These are phyloP conservation scores for Cyphomyrus discorhynchus DNA, from an alignment of 2,113 vertebrate genomes.

Conservation along the genomic window DNA sequence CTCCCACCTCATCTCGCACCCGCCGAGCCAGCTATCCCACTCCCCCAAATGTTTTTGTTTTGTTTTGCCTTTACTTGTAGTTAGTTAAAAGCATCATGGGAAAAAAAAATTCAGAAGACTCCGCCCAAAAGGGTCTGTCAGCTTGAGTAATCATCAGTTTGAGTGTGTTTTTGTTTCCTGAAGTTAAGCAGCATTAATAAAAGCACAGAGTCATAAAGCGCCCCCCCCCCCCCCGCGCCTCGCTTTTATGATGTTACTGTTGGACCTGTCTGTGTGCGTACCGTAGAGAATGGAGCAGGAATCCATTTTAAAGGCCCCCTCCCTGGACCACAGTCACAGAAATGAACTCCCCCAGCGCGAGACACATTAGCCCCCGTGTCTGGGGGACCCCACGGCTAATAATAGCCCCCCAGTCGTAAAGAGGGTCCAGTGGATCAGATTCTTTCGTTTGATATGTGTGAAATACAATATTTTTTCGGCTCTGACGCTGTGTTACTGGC, in stretches of 20 bases:
- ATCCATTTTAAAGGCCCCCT: constrained; percentile 30
- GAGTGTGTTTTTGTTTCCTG: constrained; percentile 30
- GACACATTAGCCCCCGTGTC: constrained; percentile 53
- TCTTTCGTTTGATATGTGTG: constrained; percentile 66
- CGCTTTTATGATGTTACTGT: constrained; percentile 28
- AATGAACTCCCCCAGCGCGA: constrained; percentile 52
- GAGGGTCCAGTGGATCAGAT: constrained; percentile 57
- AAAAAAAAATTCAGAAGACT: neutral
- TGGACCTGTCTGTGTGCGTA: constrained; percentile 26
- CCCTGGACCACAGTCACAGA: constrained; percentile 43
- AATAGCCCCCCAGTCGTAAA: constrained; percentile 62
- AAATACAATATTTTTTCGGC: constrained; percentile 67
- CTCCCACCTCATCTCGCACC: neutral
- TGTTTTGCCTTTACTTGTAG: neutral
- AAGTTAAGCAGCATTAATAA: constrained; percentile 38
- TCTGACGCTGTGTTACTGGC: constrained; percentile 57
- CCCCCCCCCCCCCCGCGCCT: neutral
- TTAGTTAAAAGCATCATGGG: constrained; percentile 6
- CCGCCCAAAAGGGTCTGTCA: constrained; percentile 24
- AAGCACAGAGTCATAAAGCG: constrained; percentile 28
- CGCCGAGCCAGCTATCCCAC: neutral
- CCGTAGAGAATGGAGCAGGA: neutral
- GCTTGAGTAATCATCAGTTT: constrained; percentile 38
- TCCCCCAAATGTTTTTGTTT: neutral
- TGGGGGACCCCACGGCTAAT: constrained; percentile 58